Evolutionary conservation across 2,797 vertebrate genomes (phyloP).

Genomic region (Cercopithecus hamlyni): DNA sequence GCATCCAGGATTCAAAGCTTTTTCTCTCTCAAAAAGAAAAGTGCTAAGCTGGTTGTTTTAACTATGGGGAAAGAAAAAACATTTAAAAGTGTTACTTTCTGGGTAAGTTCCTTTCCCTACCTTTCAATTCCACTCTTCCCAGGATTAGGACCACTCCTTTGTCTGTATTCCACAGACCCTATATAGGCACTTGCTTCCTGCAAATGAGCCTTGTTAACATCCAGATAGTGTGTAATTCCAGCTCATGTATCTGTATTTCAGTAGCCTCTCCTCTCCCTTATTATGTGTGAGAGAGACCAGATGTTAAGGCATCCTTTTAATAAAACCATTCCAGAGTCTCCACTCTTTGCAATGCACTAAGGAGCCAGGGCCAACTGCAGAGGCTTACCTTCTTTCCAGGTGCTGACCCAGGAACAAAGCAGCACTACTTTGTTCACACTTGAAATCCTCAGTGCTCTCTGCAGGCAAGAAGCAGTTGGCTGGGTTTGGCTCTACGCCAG

Average conservation of each 20-base stretch:
- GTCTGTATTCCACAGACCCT: neutral
- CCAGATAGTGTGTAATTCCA: neutral
- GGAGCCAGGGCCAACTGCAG: neutral
- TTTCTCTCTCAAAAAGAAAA: slow-evolving; percentile 40
- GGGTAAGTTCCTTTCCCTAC: neutral
- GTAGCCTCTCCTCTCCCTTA: neutral
- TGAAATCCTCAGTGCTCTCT: neutral
- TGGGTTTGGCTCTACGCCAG: neutral
- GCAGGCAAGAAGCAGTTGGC: neutral
- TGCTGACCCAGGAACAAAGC: neutral
- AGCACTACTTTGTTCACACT: neutral
- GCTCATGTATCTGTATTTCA: too few species aligned
- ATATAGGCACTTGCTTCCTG: neutral
- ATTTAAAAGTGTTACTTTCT: slow-evolving; percentile 13
- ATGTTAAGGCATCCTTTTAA: neutral
- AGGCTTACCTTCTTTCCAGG: neutral
- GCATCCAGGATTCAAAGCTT: slow-evolving; percentile 28
- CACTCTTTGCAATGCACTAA: neutral
- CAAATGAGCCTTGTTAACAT: neutral
- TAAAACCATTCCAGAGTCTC: neutral
- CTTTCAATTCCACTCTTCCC: neutral
- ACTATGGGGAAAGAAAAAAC: neutral
- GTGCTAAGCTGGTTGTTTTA: slow-evolving; percentile 19
- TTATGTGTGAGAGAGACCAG: neutral
- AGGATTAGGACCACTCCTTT: neutral